Evolutionary conservation across 37 sponge, comb jelly and placozoan genomes (phyloP), one percentile per base, ranked within the genome.

Genomic region (Aplysina aerophoba): DNA sequence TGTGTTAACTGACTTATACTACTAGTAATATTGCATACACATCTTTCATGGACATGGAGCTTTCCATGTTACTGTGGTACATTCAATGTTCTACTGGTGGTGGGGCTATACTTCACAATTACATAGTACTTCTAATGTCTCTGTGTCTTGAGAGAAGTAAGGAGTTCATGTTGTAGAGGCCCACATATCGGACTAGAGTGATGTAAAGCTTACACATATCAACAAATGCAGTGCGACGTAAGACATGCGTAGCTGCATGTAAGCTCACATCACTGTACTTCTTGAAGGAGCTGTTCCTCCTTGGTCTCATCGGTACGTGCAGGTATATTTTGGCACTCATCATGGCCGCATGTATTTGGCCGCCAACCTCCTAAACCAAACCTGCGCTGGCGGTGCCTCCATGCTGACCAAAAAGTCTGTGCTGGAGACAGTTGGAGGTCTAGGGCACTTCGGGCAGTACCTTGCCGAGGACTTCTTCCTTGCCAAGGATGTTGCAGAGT

Each of bases 261-360:
- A 5, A 35, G 34, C 36, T 28, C 44, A 15, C 40, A 22, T 28
- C 31, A 31, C 36, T 55, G 80, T 31, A 31, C 36, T 38, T 11
- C 56, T 78, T 25, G 5, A 78, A 14, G 24, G 24, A 28, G 4
- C n/a, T n/a, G n/a, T n/a, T n/a, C n/a, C n/a, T n/a, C n/a, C n/a
- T n/a, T n/a, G n/a, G 15, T 38, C 54, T 38, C 35, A 53, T 59
- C 6, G 80, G 8, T 8, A 59, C 16, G 39, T 66, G 5, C 86
- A 94, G 95, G 90, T 95, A 16, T 93, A 93, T 57, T 95, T 95
- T 88, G 95, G 96, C 28, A 88, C 91, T 16, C 92, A 88, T 33
- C 96, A 93, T 64, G 67, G 89, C 14, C 69, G 96, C 24, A 82
- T 95, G 64, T 93, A 93, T 73, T 56, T 95, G 31, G 69, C 80